Conservation (phyloP, 2,888 invertebrate species). For the Heliothis peltigera region DNA sequence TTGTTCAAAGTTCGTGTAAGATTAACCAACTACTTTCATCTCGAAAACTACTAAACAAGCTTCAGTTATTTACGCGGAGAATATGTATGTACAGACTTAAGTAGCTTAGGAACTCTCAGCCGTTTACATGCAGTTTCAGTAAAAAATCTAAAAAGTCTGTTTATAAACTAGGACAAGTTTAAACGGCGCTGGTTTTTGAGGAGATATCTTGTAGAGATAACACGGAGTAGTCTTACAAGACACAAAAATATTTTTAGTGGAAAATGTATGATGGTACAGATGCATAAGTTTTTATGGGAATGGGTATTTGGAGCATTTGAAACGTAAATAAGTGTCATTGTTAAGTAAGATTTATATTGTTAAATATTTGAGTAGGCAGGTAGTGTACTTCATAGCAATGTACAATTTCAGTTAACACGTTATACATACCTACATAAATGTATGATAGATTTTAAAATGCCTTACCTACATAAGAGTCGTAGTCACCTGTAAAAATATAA, state of each 20-base stretch:
- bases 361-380: too few species aligned
- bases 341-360: too few species aligned
- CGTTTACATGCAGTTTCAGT: conserved; percentile 14
- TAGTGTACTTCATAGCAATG: too few species aligned
- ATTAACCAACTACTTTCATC: conserved; percentile 30
- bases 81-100: conserved; percentile 22
- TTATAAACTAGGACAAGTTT: conserved; percentile 35
- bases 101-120: conserved; percentile 21
- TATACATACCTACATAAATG: too few species aligned
- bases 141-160: conserved; percentile 32
- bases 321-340: too few species aligned
- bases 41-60: conserved; percentile 31
- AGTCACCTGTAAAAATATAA: too few species aligned
- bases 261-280: conserved; percentile 47
- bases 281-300: background rate
- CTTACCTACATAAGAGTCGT: too few species aligned
- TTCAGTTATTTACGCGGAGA: conserved; percentile 34
- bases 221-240: conserved; percentile 54
- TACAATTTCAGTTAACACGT: too few species aligned
- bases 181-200: conserved; percentile 32
- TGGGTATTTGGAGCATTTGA: too few species aligned
- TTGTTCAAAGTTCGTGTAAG: conserved; percentile 18
- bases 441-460: too few species aligned
- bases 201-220: conserved; percentile 29
- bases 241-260: conserved; percentile 57